Base-by-base conservation (phyloP, 1,140 invertebrate genomes). In the Zaprionus kolodkinae region DNA sequence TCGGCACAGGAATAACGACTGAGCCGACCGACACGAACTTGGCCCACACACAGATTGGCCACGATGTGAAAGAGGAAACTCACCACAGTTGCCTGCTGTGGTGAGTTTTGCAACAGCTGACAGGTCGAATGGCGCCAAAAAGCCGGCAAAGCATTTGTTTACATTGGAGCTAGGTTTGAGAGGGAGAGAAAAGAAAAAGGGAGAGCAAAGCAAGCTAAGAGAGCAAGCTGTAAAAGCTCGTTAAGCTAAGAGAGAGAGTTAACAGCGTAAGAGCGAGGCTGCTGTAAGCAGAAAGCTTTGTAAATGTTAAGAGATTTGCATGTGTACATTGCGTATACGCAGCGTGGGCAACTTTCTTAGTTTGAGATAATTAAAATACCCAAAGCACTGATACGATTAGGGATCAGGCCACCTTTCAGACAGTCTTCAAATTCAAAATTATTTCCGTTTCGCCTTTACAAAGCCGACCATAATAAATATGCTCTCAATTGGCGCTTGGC, bases 1-100 rank as follows among this genome's bases (percentile, higher is more conserved):
- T 79, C 78, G 85, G 85, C 85, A 81, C 69, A 76, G 64, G 72
- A 79, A 85, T 78, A 81, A 85, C 81, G 85, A 88, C 85, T 88
- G 65, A 81, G 62, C 52, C 72, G 35, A 54, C 63, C 63, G 38
- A 63, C 43, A 79, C 64, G 59, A 57, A 61, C 73, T 57, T 64
- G 67, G 67, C 70, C 72, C 78, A 89, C 72, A 60, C 78, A 89
- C 72, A 64, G 68, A 75, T 72, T 70, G 85, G 70, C 78, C 85
- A 73, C 68, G 68, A 45, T 52, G 17, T n/a, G n/a, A n/a, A n/a
- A 40, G 67, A 13, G 48, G 35, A 40, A 72, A 73, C 25, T 72
- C 84, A 88, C 81, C 84, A 81, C 74, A 50, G 62, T 50, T 50
- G 56, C 38, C 13, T 45, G 55, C 15, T 59, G 52, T 56, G 50